Evolutionary conservation across 2,113 vertebrate species (phyloP).

Genomic region (Corythornis madagascariensis): DNA sequence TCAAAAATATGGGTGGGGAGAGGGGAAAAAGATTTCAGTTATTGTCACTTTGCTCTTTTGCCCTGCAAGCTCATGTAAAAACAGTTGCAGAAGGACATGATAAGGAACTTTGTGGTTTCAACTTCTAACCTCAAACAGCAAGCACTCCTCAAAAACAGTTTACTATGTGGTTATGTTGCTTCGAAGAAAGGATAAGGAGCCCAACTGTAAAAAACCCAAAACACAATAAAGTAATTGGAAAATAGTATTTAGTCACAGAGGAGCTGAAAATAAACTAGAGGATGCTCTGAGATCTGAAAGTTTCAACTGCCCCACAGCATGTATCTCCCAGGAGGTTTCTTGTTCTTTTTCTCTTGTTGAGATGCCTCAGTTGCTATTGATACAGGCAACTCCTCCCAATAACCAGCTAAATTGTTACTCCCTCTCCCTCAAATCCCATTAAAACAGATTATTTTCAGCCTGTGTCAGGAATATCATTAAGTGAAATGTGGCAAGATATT

Average conservation of each 20-base stretch:
- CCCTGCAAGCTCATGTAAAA: not conserved
- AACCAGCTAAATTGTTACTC: not conserved
- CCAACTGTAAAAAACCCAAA: not conserved
- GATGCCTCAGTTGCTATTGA: not conserved
- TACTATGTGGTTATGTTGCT: not conserved
- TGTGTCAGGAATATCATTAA: not conserved
- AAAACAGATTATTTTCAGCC: not conserved
- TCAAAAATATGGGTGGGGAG: slow-evolving; percentile 62
- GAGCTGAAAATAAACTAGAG: slow-evolving; percentile 17
- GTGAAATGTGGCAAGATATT: not conserved
- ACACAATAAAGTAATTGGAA: not conserved
- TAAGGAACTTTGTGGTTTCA: slow-evolving; percentile 56
- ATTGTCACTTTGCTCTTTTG: not conserved
- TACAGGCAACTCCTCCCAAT: not conserved
- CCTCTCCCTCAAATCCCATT: not conserved
- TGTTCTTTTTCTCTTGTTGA: not conserved
- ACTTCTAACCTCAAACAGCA: slow-evolving; percentile 55
- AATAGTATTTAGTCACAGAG: not conserved
- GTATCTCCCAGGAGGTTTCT: not conserved
- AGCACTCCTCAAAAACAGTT: slow-evolving; percentile 48
- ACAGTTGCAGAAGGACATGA: slow-evolving; percentile 34
- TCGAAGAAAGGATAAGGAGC: slow-evolving; percentile 6
- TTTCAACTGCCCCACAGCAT: not conserved
- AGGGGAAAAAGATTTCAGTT: not conserved
- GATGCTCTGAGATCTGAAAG: not conserved